A percentile compares a stretch with the other conserved stretches of the same genome.
phyloP scores from a whole-genome alignment of 1,140 invertebrate species.

The Trachymyrmex septentrionalis region DNA sequence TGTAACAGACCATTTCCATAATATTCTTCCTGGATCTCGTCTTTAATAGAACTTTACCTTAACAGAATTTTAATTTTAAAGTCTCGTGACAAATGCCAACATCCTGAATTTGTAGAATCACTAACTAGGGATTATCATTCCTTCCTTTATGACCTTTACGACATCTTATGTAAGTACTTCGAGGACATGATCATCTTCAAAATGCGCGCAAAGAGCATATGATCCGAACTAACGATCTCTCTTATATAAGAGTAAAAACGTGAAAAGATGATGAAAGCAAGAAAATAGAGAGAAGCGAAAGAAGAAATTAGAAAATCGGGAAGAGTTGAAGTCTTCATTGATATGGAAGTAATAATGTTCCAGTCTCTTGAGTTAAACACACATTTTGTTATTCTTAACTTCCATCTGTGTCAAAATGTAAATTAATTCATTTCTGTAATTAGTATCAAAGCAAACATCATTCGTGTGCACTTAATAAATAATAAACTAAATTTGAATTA shows the following conservation, averaged over 20 bases:
- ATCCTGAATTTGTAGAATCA: neutral
- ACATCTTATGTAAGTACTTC: neutral
- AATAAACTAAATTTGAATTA: too few relatives aligned
- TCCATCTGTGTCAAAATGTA: too few relatives aligned
- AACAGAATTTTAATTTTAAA: neutral
- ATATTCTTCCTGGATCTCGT: slow-evolving; percentile 48
- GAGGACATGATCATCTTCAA: neutral
- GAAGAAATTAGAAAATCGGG: neutral
- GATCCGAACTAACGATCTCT: neutral
- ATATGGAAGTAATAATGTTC: too few relatives aligned
- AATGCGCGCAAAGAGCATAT: neutral
- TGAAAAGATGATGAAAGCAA: neutral
- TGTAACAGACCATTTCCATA: slow-evolving; percentile 34
- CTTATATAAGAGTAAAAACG: slow-evolving; percentile 6
- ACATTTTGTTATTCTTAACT: too few relatives aligned
- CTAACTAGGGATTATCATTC: neutral
- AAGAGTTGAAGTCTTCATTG: neutral
- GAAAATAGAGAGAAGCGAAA: neutral
- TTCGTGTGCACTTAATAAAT: too few relatives aligned
- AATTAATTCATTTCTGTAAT: too few relatives aligned
- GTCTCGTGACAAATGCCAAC: slow-evolving; percentile 1
- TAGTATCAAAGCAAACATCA: too few relatives aligned
- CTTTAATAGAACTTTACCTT: neutral
- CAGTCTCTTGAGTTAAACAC: too few relatives aligned
- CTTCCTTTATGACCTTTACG: neutral